Base-by-base conservation (phyloP, 2,888 invertebrate genomes). In the Agonopterix alstromeriana region DNA sequence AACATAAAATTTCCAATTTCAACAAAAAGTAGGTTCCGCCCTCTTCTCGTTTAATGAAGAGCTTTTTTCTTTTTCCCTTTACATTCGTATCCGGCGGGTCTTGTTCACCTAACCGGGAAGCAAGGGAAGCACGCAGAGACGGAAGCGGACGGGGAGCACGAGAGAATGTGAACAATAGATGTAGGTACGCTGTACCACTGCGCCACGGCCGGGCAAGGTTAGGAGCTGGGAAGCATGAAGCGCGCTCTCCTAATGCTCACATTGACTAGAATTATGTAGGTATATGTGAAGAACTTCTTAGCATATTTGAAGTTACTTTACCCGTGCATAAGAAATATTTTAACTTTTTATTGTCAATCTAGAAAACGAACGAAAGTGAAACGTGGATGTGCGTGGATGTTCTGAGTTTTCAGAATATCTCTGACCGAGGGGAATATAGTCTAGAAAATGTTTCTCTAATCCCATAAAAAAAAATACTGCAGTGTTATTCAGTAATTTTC, bases 91-190 rank as follows among this genome's bases (percentile, higher is more conserved):
- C 50, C 54, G 51, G 50, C 40, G 52, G 47, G 52, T 46, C 44
- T 53, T 55, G 51, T 53, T 53, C 52, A 48, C 51, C 48, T 48
- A 55, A 48, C 53, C 50, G 51, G 49, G 45, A 44, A 48, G 50
- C 51, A 51, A 49, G 51, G 50, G 44, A 54, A 54, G 58, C 50
- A 55, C 55, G 58, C 59, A 53, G 52, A 53, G 56, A 50, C 63
- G 65, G 66, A 69, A 67, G 55, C 54, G 53, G 56, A 51, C 53
- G 58, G 52, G 53, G 55, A 58, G 55, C 53, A 48, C 42, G 47
- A 14, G 55, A 61, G 57, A 61, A 60, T 52, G 55, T 54, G 54
- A 67, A 73, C 70, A 73, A 70, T 70, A 67, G 58, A 50, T 52
- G 51, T n/a, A n/a, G n/a, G n/a, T 53, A 57, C 58, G 50, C 56